Base-by-base conservation (phyloP, 2,113 vertebrate species). In the Lophura nycthemera region DNA sequence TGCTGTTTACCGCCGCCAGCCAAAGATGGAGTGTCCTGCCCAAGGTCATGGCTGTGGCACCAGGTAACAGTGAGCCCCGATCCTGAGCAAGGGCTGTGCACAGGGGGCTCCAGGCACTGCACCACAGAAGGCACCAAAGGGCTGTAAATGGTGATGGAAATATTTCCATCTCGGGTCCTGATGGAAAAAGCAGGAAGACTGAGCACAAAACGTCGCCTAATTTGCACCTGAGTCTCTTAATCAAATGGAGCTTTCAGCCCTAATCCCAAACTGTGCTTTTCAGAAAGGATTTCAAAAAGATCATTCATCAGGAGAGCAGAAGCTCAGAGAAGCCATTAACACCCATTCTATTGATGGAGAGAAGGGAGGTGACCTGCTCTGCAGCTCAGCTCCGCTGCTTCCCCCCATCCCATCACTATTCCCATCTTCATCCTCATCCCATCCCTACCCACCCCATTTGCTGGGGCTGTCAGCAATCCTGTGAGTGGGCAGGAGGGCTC, bases 141-240 rank as follows among this genome's bases (percentile, higher is more conserved):
- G 10, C 48, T 84, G 74, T n/a, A 76, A 95, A 85, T 1, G 87
- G 74, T n/a, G 82, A 32, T 74, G 45, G 92, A 80, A 89, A 70
- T 91, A 70, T 80, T 85, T 60, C 73, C 72, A 77, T 70, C 87
- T 34, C 42, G 52, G 56, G 78, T 82, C 60, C 75, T 27, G n/a
- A 50, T 83, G 85, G 12, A 38, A 61, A 71, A 82, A 86, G 65
- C 38, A 63, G 63, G 63, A 61, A 73, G 74, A 32, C 59, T 32
- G 29, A 90, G 61, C 61, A 34, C 42, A 52, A 20, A 88, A 47
- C 12, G 84, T 71, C 64, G 87, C 71, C 86, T 76, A 21, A 92
- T 92, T 93, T 93, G 89, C 95, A 82, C 93, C 74, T 79, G 67
- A 86, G 85, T 80, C 54, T 78, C 88, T 65, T 91, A 90, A 95